Evolutionary conservation across 2,888 invertebrate species (phyloP).

Genomic region (Pseudolycoriella hygida): DNA sequence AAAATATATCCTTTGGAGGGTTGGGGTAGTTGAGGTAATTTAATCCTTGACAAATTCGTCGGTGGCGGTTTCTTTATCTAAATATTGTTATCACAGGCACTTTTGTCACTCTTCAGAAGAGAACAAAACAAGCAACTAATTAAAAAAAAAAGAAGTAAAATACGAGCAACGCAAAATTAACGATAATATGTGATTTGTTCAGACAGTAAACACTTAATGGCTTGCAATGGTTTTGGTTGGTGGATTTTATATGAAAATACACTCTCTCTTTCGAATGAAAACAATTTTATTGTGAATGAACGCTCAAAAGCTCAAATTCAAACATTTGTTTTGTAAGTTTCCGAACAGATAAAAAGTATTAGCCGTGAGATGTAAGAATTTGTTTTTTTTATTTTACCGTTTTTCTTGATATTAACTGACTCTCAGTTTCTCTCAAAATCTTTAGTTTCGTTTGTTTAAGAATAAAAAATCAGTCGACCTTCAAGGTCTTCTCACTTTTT

Average conservation of each 20-base stretch:
- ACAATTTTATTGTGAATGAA: too few species aligned
- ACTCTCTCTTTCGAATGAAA: slow-evolving; percentile 9
- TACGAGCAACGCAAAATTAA: too few species aligned
- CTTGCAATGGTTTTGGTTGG: slow-evolving; percentile 21
- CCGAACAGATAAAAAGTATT: background rate
- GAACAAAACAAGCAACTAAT: too few species aligned
- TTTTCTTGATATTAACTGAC: background rate
- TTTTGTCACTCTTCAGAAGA: too few species aligned
- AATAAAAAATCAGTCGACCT: background rate
- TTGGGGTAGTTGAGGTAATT: too few species aligned
- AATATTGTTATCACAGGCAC: too few species aligned
- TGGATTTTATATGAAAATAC: slow-evolving; percentile 20
- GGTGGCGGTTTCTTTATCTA: too few species aligned
- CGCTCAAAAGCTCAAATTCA: too few species aligned
- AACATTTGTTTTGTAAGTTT: background rate
- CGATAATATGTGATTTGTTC: slow-evolving; percentile 4
- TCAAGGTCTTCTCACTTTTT: background rate
- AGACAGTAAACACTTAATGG: slow-evolving; percentile 16
- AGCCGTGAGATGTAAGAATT: background rate
- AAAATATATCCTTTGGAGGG: too few species aligned
- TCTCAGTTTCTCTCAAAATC: background rate
- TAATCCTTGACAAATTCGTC: too few species aligned
- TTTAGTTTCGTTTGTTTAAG: background rate
- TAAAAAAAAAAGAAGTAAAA: too few species aligned
- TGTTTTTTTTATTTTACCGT: background rate